phyloP scores from a whole-genome alignment of 2,888 invertebrate genomes.

The Perithous albicinctus region DNA sequence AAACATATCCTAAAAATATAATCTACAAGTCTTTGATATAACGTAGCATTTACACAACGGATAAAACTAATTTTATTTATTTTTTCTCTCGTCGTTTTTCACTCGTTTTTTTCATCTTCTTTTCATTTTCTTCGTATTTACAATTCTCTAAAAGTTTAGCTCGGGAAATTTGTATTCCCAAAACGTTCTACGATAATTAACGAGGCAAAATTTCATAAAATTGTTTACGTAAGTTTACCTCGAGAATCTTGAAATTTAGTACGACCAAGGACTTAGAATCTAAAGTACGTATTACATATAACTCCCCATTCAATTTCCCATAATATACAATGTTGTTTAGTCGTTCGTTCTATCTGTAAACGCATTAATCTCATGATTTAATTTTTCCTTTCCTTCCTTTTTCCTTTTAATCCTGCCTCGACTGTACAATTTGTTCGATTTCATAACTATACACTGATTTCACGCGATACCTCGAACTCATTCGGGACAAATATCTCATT shows the following conservation, averaged over 20 bases:
- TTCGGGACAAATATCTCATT: constrained; percentile 2
- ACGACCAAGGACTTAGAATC: constrained; percentile 46
- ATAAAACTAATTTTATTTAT: constrained; percentile 55
- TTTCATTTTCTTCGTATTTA: constrained; percentile 62
- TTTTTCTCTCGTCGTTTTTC: constrained; percentile 41
- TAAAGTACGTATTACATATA: constrained; percentile 51
- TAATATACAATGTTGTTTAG: constrained; percentile 37
- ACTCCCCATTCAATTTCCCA: neutral
- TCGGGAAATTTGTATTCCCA: constrained; percentile 1
- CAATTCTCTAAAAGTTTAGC: constrained; percentile 56
- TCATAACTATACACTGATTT: constrained; percentile 25
- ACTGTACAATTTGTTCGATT: constrained; percentile 42
- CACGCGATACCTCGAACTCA: constrained; percentile 1
- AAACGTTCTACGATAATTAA: constrained; percentile 27
- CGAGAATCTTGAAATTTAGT: constrained; percentile 40
- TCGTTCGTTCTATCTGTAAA: constrained; percentile 24
- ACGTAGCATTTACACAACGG: constrained; percentile 65
- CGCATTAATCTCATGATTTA: constrained; percentile 34
- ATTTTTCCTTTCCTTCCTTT: neutral
- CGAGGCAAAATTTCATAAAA: constrained; percentile 16
- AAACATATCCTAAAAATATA: constrained; percentile 72
- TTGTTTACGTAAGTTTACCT: constrained; percentile 8
- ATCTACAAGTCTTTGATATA: constrained; percentile 76
- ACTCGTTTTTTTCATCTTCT: constrained; percentile 35
- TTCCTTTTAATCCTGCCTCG: neutral